phyloP scores from a whole-genome alignment of 2,888 invertebrate genomes.

The Hydraecia micacea region DNA sequence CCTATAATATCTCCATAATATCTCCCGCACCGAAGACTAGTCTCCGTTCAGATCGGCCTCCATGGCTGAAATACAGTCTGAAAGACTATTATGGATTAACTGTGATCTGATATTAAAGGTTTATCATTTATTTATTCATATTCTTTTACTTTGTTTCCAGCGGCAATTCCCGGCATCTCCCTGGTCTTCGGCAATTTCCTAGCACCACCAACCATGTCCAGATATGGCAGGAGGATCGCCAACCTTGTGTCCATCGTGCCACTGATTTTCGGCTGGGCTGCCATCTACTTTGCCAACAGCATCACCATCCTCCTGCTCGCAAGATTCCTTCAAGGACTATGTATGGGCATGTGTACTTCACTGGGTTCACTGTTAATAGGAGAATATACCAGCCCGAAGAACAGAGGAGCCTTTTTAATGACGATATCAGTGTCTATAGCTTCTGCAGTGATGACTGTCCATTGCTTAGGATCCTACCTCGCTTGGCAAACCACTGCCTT shows the following conservation, averaged over 20 bases:
- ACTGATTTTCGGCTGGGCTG: slow-evolving; percentile 86
- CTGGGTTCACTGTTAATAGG: slow-evolving; percentile 87
- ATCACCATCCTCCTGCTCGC: slow-evolving; percentile 78
- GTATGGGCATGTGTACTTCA: slow-evolving; percentile 88
- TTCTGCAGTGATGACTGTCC: slow-evolving; percentile 90
- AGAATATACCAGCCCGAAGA: slow-evolving; percentile 89
- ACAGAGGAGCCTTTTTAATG: slow-evolving; percentile 91
- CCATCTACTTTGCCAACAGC: slow-evolving; percentile 77
- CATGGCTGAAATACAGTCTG: too few relatives aligned
- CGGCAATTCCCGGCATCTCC: slow-evolving; percentile 74
- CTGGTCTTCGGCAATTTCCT: slow-evolving; percentile 74
- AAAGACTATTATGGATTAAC: background rate
- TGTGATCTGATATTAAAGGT: background rate
- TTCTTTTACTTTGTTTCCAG: slow-evolving; percentile 66
- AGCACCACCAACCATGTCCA: slow-evolving; percentile 82
- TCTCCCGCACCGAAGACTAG: too few relatives aligned
- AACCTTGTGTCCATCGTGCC: slow-evolving; percentile 84
- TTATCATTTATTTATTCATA: background rate
- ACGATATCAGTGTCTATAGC: slow-evolving; percentile 91
- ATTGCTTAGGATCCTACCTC: slow-evolving; percentile 90
- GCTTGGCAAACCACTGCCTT: slow-evolving; percentile 89
- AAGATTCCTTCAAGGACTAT: slow-evolving; percentile 83
- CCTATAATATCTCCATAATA: too few relatives aligned
- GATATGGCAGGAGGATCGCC: slow-evolving; percentile 86
- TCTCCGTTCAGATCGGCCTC: too few relatives aligned